Percentiles rank a stretch among this genome's conserved stretches.
phyloP scores from a whole-genome alignment of 1,140 invertebrate genomes.

The Listronotus bonariensis region DNA sequence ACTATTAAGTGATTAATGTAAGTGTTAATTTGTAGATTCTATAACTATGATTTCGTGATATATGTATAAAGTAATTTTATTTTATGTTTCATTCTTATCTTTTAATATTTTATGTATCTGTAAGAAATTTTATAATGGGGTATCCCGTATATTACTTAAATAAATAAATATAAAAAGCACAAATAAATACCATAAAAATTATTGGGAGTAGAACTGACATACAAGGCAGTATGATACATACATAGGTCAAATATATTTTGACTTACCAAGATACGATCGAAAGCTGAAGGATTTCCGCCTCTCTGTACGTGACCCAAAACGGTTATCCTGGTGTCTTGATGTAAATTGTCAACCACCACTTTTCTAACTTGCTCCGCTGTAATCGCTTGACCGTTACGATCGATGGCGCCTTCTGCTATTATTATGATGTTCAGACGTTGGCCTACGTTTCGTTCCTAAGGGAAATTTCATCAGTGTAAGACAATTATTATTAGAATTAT shows the following conservation, averaged over 20 bases:
- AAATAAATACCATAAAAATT: conserved; percentile 4
- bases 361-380: conserved; percentile 89
- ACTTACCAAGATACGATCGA: conserved; percentile 93
- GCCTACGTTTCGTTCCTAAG: conserved; percentile 81
- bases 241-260: neutral
- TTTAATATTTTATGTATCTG: too few relatives aligned
- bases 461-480: too few relatives aligned
- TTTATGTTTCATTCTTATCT: too few relatives aligned
- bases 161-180: too few relatives aligned
- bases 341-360: conserved; percentile 87
- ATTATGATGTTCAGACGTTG: conserved; percentile 98
- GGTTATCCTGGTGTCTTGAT: conserved; percentile 97
- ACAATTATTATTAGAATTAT: too few relatives aligned
- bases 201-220: neutral
- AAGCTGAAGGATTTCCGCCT: conserved; percentile 98
- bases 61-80: too few relatives aligned
- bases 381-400: conserved; percentile 90
- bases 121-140: too few relatives aligned
- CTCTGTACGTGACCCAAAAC: conserved; percentile 98
- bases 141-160: too few relatives aligned
- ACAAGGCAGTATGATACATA: too few relatives aligned
- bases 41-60: too few relatives aligned
- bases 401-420: conserved; percentile 97
- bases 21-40: too few relatives aligned
- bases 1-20: too few relatives aligned